Evolutionary conservation across 2,113 vertebrate genomes (phyloP).

Genomic region (Polypterus senegalus): DNA sequence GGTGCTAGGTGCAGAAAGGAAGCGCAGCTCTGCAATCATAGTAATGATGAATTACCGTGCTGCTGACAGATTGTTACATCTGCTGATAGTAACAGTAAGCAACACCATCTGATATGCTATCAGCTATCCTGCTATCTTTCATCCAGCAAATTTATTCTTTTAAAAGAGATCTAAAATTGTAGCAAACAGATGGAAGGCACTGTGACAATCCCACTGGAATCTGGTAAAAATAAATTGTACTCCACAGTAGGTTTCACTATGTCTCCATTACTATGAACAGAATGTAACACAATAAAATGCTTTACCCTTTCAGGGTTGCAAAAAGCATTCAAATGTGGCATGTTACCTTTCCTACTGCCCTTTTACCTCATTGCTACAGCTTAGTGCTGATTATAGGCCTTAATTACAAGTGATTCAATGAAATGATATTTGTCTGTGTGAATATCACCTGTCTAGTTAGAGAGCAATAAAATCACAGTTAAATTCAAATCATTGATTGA

Average conservation of each 20-base stretch:
- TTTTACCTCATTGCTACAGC: too few relatives aligned
- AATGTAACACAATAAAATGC: neutral
- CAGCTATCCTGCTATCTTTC: conserved; percentile 8
- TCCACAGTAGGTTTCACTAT: conserved; percentile 28
- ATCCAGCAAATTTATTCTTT: conserved; percentile 2
- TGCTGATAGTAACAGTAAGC: conserved; percentile 12
- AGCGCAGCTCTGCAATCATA: conserved; percentile 3
- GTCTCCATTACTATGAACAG: too few relatives aligned
- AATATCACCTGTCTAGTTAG: too few relatives aligned
- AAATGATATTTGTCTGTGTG: too few relatives aligned
- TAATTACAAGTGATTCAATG: too few relatives aligned
- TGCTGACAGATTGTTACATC: conserved; percentile 22
- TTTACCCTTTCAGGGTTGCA: neutral
- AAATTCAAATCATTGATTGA: too few relatives aligned
- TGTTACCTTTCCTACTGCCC: too few relatives aligned
- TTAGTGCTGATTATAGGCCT: too few relatives aligned
- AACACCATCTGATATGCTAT: conserved; percentile 16
- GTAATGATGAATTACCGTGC: conserved; percentile 18
- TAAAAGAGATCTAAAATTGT: neutral
- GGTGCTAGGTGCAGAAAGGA: conserved; percentile 25
- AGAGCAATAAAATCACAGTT: too few relatives aligned
- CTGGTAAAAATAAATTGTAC: conserved; percentile 48
- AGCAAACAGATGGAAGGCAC: conserved; percentile 27
- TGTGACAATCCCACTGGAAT: conserved; percentile 47
- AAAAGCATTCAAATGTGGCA: too few relatives aligned